A percentile compares a stretch with the other conserved stretches of the same genome.
These are phyloP conservation scores for Apoda limacodes DNA, from an alignment of 2,888 invertebrate genomes.

Conservation along the genomic window DNA sequence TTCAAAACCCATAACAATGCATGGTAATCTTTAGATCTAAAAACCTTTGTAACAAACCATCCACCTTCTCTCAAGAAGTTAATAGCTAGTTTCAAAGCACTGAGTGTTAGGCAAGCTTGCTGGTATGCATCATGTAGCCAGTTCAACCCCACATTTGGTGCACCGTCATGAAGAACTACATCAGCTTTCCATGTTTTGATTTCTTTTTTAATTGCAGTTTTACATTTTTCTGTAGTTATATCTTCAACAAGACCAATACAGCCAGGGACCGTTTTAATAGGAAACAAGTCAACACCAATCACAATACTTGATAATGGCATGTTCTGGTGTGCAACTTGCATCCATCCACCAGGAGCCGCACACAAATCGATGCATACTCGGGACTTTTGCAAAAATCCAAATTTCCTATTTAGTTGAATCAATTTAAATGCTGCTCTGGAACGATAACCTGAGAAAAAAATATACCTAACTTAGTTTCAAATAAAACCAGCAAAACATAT, in stretches of 20 bases:
- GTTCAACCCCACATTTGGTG: conserved; percentile 96
- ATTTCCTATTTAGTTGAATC: conserved; percentile 97
- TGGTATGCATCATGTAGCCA: conserved; percentile 98
- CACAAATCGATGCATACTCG: conserved; percentile 98
- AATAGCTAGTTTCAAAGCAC: conserved; percentile 92
- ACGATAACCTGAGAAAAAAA: conserved; percentile 80
- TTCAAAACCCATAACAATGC: conserved; percentile 95
- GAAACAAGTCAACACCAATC: conserved; percentile 95
- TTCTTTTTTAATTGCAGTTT: conserved; percentile 82
- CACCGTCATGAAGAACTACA: conserved; percentile 96
- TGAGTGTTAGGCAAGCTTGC: conserved; percentile 91
- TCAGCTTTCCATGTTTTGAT: conserved; percentile 97
- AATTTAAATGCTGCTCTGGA: conserved; percentile 99
- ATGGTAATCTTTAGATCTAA: conserved; percentile 98
- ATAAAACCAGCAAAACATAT: no score
- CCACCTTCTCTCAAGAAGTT: conserved; percentile 91
- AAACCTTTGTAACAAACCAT: conserved; percentile 98
- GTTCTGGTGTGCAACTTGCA: conserved; percentile 97
- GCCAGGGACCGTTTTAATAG: conserved; percentile 88
- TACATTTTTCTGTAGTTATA: conserved; percentile 96
- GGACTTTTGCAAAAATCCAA: conserved; percentile 95
- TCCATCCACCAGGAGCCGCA: conserved; percentile 99
- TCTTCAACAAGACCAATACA: conserved; percentile 93
- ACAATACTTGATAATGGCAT: conserved; percentile 97
- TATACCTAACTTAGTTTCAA: no score